Percentiles rank a stretch among this genome's conserved stretches.
Conservation (phyloP, 2,113 vertebrate species). For the Phyllostomus discolor region DNA sequence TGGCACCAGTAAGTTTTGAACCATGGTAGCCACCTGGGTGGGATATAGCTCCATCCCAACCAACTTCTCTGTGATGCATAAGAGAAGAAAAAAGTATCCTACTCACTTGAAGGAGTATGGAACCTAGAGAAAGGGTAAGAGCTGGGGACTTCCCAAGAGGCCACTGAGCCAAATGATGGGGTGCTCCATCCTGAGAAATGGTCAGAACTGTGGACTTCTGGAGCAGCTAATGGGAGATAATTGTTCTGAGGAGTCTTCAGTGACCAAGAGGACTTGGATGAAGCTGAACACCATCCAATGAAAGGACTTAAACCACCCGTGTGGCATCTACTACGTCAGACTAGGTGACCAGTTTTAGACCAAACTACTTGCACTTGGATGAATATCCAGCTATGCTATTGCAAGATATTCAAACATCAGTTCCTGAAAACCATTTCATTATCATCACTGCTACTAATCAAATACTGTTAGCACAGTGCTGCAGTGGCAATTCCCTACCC, state of each 20-base stretch:
- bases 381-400: not conserved
- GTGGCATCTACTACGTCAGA: not conserved
- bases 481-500: fast-evolving
- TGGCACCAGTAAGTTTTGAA: not conserved
- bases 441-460: not conserved
- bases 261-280: not conserved
- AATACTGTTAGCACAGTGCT: not conserved
- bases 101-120: not conserved
- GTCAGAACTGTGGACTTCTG: not conserved
- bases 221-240: not conserved
- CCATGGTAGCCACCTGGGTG: not conserved
- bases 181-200: not conserved
- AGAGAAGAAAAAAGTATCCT: not conserved
- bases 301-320: not conserved
- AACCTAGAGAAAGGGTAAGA: not conserved
- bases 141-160: not conserved
- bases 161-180: not conserved
- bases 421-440: not conserved
- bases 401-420: not conserved
- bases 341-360: not conserved
- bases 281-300: not conserved
- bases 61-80: not conserved
- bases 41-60: not conserved
- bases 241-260: not conserved
- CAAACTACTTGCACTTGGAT: not conserved